Percentiles rank a stretch among this genome's conserved stretches.
phyloP scores from a whole-genome alignment of 2,888 invertebrate species.

The Amiota minor region DNA sequence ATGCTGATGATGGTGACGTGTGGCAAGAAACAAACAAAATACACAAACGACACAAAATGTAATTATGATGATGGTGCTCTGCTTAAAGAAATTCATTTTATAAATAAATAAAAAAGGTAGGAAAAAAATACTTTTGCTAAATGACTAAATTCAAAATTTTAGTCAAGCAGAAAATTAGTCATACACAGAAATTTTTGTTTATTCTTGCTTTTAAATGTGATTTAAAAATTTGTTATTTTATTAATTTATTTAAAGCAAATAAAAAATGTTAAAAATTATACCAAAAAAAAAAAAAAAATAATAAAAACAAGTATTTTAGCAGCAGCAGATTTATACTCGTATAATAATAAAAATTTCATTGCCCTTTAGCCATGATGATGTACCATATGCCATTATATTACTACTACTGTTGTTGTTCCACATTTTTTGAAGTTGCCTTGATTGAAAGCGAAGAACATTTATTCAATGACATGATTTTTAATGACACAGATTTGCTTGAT shows the following conservation, averaged over 20 bases:
- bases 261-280: neutral
- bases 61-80: too few species aligned
- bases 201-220: neutral
- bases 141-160: neutral
- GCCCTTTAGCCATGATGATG: neutral
- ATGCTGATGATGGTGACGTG: neutral
- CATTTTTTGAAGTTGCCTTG: too few species aligned
- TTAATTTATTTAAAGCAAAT: neutral
- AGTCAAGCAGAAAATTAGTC: conserved; percentile 26
- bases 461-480: too few species aligned
- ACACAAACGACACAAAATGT: neutral
- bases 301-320: neutral
- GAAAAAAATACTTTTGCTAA: neutral
- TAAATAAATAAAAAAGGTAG: too few species aligned
- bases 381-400: neutral
- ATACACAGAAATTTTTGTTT: conserved; percentile 5
- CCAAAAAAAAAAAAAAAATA: too few species aligned
- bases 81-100: too few species aligned
- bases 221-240: neutral
- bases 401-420: too few species aligned
- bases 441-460: too few species aligned
- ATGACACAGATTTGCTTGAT: too few species aligned
- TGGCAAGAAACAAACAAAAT: conserved; percentile 6
- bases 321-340: neutral
- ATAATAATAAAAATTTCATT: conserved; percentile 4